A percentile compares a stretch with the other conserved stretches of the same genome.
phyloP scores from a whole-genome alignment of 1,140 invertebrate genomes.

The Drosophila bocki region DNA sequence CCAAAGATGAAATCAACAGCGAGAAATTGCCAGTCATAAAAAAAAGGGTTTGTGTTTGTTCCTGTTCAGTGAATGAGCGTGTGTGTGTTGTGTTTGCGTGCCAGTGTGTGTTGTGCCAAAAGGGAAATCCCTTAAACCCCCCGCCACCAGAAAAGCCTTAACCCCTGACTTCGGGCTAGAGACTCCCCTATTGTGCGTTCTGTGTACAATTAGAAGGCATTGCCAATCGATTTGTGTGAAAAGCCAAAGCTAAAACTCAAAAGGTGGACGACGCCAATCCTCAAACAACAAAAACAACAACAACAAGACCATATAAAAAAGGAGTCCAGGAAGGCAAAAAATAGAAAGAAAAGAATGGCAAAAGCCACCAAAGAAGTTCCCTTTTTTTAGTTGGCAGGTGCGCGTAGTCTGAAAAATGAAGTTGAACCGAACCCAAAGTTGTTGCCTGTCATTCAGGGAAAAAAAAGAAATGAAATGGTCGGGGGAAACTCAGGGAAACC shows the following conservation, averaged over 20 bases:
- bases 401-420: conserved; percentile 78
- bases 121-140: conserved; percentile 43
- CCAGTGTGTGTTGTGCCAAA: conserved; percentile 62
- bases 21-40: conserved; percentile 83
- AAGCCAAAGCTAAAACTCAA: conserved; percentile 73
- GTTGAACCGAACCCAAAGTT: conserved; percentile 63
- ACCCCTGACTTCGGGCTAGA: conserved; percentile 27
- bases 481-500: conserved; percentile 3
- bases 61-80: conserved; percentile 34
- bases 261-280: conserved; percentile 65
- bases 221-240: conserved; percentile 83
- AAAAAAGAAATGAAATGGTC: conserved; percentile 28
- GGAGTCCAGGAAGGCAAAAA: conserved; percentile 29
- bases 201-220: conserved; percentile 83
- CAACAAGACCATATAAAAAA: conserved; percentile 32
- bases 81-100: conserved; percentile 21
- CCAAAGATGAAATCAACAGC: conserved; percentile 82
- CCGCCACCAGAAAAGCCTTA: not conserved
- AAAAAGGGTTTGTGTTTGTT: conserved; percentile 75
- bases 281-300: conserved; percentile 12
- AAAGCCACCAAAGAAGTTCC: conserved; percentile 46
- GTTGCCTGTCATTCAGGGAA: conserved; percentile 71
- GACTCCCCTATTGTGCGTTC: conserved; percentile 54
- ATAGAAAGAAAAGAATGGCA: conserved; percentile 40
- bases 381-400: conserved; percentile 64